phyloP scores from a whole-genome alignment of 2,888 invertebrate species.

The Heliconius cydno region DNA sequence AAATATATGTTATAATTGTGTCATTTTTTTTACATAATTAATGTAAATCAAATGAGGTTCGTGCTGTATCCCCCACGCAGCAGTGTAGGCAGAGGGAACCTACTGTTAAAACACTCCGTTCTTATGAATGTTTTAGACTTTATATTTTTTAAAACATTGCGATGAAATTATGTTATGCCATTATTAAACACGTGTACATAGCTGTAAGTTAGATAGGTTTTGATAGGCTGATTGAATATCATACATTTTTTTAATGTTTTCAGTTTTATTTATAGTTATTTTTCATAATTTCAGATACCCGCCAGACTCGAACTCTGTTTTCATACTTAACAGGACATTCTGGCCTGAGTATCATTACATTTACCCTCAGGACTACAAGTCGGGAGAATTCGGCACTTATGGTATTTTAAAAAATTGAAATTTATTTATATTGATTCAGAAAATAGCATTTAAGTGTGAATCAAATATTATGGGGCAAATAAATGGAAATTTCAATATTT shows the following conservation, averaged over 20 bases:
- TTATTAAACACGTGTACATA: neutral
- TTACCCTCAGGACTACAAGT: constrained; percentile 90
- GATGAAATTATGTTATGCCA: no score
- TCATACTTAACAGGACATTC: constrained; percentile 88
- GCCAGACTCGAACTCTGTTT: constrained; percentile 89
- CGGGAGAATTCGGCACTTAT: constrained; percentile 91
- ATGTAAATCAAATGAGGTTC: no score
- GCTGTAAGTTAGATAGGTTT: neutral
- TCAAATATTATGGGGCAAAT: neutral
- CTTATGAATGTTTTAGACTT: no score
- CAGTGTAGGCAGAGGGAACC: no score
- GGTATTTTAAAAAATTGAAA: constrained; percentile 62
- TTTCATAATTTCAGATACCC: constrained; percentile 80
- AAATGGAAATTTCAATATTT: neutral
- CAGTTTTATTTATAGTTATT: neutral
- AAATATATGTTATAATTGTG: no score
- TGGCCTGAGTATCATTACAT: constrained; percentile 93
- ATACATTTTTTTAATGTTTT: neutral
- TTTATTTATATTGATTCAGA: neutral
- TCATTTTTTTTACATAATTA: no score
- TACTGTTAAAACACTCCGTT: no score
- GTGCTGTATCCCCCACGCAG: no score
- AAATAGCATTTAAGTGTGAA: neutral
- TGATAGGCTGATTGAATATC: neutral
- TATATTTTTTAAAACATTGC: no score